Conservation (phyloP, 2,797 vertebrate genomes). For the Xyrichtys novacula region DNA sequence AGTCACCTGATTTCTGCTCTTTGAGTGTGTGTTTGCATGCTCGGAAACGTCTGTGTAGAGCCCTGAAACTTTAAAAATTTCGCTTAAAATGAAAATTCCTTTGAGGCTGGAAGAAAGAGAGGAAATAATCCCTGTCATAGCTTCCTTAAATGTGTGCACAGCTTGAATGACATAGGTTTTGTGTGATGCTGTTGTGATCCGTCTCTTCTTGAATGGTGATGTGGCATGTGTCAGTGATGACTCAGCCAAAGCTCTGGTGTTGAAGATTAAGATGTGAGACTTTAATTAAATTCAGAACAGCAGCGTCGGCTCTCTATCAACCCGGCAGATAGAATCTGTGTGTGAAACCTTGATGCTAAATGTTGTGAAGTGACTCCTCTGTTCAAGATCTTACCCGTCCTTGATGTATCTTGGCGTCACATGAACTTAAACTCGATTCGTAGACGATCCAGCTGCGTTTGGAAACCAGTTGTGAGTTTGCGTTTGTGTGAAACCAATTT, state of each 20-base stretch:
- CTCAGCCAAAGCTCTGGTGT: slow-evolving; percentile 33
- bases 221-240: slow-evolving; percentile 38
- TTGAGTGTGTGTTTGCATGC: not conserved
- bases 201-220: slow-evolving; percentile 12
- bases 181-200: slow-evolving; percentile 36
- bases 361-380: slow-evolving; percentile 15
- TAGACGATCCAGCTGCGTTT: slow-evolving; percentile 3
- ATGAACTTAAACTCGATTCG: slow-evolving; percentile 21
- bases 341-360: slow-evolving; percentile 17
- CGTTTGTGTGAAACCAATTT: slow-evolving; percentile 39
- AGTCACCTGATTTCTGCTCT: slow-evolving; percentile 16
- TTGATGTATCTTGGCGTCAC: slow-evolving; percentile 30
- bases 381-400: slow-evolving; percentile 25
- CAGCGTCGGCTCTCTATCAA: slow-evolving; percentile 24
- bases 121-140: not conserved
- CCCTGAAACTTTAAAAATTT: slow-evolving; percentile 9
- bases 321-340: slow-evolving; percentile 28
- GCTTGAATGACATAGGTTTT: slow-evolving; percentile 20
- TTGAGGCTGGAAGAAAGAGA: slow-evolving; percentile 6
- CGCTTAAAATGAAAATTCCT: not conserved
- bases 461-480: not conserved
- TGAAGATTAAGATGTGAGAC: slow-evolving; percentile 41
- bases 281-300: slow-evolving; percentile 55
- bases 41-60: slow-evolving; percentile 1
- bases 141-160: not conserved